Percentiles rank a stretch among this genome's conserved stretches.
Evolutionary conservation across 2,113 vertebrate genomes (phyloP).

Genomic region (Nothoprocta perdicaria): DNA sequence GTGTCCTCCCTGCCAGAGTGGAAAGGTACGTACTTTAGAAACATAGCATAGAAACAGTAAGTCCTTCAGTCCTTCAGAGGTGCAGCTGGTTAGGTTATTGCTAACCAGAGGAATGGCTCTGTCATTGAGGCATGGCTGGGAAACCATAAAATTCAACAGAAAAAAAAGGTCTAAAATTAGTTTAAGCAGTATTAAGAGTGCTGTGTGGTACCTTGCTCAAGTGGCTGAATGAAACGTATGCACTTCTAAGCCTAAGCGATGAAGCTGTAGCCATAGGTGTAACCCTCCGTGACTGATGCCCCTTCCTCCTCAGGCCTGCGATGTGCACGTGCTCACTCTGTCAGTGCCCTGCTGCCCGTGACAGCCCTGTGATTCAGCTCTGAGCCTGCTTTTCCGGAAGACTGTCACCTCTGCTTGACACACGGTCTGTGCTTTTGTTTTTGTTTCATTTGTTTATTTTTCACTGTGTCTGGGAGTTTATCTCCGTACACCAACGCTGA

Average conservation of each 20-base stretch:
- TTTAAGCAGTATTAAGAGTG: not conserved
- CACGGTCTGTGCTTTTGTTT: too few species aligned
- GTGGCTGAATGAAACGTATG: rapidly evolving
- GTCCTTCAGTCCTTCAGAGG: not conserved
- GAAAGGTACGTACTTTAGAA: not conserved
- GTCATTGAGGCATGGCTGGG: not conserved
- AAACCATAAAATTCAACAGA: not conserved
- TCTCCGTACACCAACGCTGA: not conserved
- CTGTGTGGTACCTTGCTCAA: not conserved
- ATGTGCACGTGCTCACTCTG: not conserved
- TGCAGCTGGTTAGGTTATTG: not conserved
- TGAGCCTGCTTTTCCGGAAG: not conserved
- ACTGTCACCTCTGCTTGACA: not conserved
- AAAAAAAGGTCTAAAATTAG: rapidly evolving
- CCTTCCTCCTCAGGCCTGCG: not conserved
- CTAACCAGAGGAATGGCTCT: not conserved
- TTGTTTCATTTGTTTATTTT: not conserved
- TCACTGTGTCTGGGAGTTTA: not conserved
- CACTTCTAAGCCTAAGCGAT: not conserved
- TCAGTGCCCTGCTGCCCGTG: not conserved
- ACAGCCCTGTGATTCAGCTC: rapidly evolving
- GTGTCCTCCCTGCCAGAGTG: not conserved
- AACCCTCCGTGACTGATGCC: not conserved
- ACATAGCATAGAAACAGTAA: not conserved
- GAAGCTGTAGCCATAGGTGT: rapidly evolving